phyloP scores from a whole-genome alignment of 2,113 vertebrate genomes.

The Zosterops lateralis region DNA sequence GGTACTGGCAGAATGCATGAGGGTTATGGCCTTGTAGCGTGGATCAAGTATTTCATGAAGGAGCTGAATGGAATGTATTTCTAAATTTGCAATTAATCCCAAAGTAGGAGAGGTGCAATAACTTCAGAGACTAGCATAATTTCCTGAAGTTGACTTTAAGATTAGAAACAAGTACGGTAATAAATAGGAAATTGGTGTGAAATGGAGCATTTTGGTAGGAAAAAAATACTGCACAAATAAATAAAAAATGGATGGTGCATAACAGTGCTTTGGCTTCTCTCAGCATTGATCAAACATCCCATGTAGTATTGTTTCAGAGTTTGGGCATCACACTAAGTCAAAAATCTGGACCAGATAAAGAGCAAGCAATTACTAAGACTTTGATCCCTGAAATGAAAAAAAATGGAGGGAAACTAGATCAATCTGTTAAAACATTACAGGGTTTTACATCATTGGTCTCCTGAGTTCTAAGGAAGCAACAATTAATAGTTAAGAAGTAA shows the following conservation, averaged over 20 bases:
- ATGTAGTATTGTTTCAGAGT: not conserved
- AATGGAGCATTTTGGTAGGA: not conserved
- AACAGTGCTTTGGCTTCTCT: not conserved
- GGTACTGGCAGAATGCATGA: not conserved
- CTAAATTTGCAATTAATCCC: not conserved
- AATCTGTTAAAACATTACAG: fast-evolving
- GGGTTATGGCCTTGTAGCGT: not conserved
- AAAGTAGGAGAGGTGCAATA: not conserved
- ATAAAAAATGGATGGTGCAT: not conserved
- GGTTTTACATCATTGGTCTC: not conserved
- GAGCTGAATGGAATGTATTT: not conserved
- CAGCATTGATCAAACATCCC: not conserved
- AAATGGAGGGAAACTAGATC: not conserved
- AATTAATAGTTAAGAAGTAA: not conserved
- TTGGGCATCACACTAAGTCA: not conserved
- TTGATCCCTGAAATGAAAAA: not conserved
- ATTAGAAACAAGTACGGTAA: not conserved
- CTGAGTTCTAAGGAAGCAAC: not conserved
- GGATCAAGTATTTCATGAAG: not conserved
- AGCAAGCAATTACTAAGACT: not conserved
- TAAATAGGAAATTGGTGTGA: not conserved
- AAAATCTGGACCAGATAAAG: not conserved
- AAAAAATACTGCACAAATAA: not conserved
- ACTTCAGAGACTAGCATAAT: not conserved
- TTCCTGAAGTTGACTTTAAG: not conserved